These are phyloP conservation scores for Venustaconcha ellipsiformis DNA, from an alignment of 1,140 invertebrate genomes.

Conservation along the genomic window DNA sequence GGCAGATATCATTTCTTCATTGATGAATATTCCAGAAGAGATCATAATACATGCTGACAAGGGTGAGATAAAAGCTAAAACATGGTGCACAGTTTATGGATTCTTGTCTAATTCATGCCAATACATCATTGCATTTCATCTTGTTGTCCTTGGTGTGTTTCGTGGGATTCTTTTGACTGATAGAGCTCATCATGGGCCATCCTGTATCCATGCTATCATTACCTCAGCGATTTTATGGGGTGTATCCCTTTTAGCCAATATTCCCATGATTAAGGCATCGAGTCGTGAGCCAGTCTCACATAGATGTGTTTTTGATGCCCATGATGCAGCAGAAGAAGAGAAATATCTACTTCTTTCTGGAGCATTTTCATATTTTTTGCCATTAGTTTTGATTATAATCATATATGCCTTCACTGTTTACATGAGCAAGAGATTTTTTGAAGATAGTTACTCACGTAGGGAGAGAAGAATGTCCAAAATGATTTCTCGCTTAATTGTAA, in stretches of 20 bases:
- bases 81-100: slow-evolving; percentile 54
- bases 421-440: slow-evolving; percentile 54
- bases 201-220: slow-evolving; percentile 37
- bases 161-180: slow-evolving; percentile 57
- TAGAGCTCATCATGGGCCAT: slow-evolving; percentile 41
- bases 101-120: slow-evolving; percentile 46
- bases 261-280: slow-evolving; percentile 27
- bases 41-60: slow-evolving; percentile 40
- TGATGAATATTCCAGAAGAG: slow-evolving; percentile 47
- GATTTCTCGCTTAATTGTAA: slow-evolving; percentile 47
- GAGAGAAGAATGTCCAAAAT: slow-evolving; percentile 54
- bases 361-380: slow-evolving; percentile 54
- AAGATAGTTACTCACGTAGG: slow-evolving; percentile 55
- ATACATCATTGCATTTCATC: slow-evolving; percentile 51
- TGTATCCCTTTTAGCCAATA: slow-evolving; percentile 35
- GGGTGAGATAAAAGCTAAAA: slow-evolving; percentile 31
- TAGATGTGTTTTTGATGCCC: slow-evolving; percentile 25
- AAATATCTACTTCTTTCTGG: slow-evolving; percentile 45
- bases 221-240: slow-evolving; percentile 37
- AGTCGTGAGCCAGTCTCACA: slow-evolving; percentile 13
- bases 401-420: slow-evolving; percentile 55
- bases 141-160: slow-evolving; percentile 57
- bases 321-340: slow-evolving; percentile 24
- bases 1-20: slow-evolving; percentile 49
- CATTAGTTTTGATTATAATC: slow-evolving; percentile 47